Evolutionary conservation across 2,888 invertebrate species (phyloP), one percentile per base, ranked within the genome.

Genomic region (Cynaeus angustus): DNA sequence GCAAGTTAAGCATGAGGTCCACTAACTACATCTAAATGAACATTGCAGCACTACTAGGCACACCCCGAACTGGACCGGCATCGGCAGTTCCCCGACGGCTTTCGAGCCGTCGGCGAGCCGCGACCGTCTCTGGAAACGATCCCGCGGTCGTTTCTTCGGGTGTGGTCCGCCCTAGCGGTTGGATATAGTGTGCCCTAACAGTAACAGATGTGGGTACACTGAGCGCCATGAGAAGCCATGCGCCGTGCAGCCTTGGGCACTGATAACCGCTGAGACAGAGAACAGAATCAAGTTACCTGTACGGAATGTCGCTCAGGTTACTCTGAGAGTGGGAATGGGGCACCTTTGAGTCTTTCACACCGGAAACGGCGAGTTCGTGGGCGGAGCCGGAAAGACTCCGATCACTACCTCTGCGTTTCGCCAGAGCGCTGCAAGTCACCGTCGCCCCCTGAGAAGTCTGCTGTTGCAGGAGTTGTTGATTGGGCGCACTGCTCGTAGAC

Each of bases 321-420:
- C 95, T 95, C 85, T 96, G 96, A 80, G 94, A 94, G 85, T 95
- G 95, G 14, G 95, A 94, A 84, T 96, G 96, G 59, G 93, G 92
- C 61, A 94, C 93, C 78, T 89, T 91, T 76, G 85, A 87, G 64
- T 87, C 85, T 74, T 89, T 88, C 53, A 91, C 90, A 53, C 92
- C 91, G 79, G 91, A 91, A 37, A 93, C 88, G 48, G 93, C 92
- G 76, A 94, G 87, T 84, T 94, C 94, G 85, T 94, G 94, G 30
- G 93, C 94, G 6, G 94, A 94, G 71, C 94, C 94, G 1, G 93
- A 92, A 53, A 95, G 88, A 81, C 94, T 94, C 76, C 94, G 90
- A 85, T 95, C 95, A 78, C 94, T 94, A 76, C 94, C 95, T 67
- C 95, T 89, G 38, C 94, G 88, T 75, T 93, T 88, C 1, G 88